Conservation (phyloP, 53 echinoderm and acorn worm genomes). For the Patiria pectinifera region DNA sequence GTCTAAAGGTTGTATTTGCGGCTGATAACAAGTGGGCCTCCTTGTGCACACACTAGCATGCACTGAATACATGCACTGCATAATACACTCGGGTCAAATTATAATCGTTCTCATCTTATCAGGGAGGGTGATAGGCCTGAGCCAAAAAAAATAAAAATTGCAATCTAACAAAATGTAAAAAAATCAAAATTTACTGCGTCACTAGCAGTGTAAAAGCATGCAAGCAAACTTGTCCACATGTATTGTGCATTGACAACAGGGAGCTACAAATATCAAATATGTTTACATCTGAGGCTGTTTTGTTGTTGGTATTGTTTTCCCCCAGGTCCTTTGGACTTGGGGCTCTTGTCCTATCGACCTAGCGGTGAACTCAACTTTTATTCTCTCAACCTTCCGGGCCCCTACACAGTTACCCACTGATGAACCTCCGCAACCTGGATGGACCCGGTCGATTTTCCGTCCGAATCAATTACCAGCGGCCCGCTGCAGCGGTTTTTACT, state of each 20-base stretch:
- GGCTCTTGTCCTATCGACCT: neutral
- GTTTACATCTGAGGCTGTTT: neutral
- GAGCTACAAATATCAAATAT: neutral
- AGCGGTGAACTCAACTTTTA: neutral
- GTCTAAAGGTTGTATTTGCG: slow-evolving; percentile 53
- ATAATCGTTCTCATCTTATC: neutral
- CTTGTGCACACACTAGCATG: slow-evolving; percentile 13
- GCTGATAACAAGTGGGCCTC: neutral
- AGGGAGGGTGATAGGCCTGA: neutral
- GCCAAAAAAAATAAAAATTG: neutral
- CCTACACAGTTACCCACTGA: neutral
- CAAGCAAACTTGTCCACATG: neutral
- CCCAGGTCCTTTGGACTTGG: neutral
- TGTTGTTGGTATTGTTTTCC: neutral
- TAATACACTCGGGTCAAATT: neutral
- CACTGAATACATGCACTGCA: no score
- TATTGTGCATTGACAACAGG: neutral
- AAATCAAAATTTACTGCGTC: neutral
- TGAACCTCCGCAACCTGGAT: neutral
- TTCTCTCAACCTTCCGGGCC: neutral
- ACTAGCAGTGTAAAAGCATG: neutral
- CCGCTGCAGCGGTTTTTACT: neutral
- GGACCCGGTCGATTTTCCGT: neutral
- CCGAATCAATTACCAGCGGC: slow-evolving; percentile 5
- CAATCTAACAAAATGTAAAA: neutral